Percentiles rank a stretch among this genome's conserved stretches.
phyloP scores from a whole-genome alignment of 1,140 invertebrate species.

The Platyura marginata region DNA sequence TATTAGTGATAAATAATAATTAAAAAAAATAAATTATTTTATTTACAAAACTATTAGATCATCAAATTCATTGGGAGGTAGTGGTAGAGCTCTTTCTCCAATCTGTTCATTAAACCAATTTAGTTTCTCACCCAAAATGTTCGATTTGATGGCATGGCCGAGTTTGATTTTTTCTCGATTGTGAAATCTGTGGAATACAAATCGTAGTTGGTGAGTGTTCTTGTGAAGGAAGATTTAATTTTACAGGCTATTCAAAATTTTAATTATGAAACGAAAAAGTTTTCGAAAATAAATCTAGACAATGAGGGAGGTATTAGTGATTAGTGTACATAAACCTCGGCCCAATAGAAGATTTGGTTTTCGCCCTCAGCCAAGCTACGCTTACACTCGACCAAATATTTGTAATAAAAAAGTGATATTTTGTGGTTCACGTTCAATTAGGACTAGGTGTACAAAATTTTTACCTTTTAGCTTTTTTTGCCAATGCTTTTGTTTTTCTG shows the following conservation, averaged over 20 bases:
- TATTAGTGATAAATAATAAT: no score
- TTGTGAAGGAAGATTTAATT: conserved; percentile 5
- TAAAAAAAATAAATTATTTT: conserved; percentile 3
- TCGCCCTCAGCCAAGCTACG: no score
- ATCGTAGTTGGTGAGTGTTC: background rate
- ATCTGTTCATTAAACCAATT: conserved; percentile 46
- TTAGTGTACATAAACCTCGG: no score
- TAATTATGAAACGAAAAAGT: conserved; percentile 2
- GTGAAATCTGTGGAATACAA: conserved; percentile 25
- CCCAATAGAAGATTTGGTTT: no score
- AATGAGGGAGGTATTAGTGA: no score
- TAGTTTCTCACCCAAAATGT: conserved; percentile 49
- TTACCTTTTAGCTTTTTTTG: conserved; percentile 37
- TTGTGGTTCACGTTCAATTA: no score
- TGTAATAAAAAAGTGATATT: conserved; percentile 22
- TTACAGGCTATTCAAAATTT: no score
- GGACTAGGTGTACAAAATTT: conserved; percentile 3
- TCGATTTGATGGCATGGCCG: conserved; percentile 43
- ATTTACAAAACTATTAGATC: conserved; percentile 36
- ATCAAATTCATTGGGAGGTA: conserved; percentile 33
- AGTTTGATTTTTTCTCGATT: conserved; percentile 43
- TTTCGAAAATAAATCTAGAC: no score
- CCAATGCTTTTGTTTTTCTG: conserved; percentile 47
- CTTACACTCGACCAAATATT: no score
- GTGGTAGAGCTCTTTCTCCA: conserved; percentile 27